Conservation (phyloP, 1,140 invertebrate species). For the Cardiocondyla obscurior region DNA sequence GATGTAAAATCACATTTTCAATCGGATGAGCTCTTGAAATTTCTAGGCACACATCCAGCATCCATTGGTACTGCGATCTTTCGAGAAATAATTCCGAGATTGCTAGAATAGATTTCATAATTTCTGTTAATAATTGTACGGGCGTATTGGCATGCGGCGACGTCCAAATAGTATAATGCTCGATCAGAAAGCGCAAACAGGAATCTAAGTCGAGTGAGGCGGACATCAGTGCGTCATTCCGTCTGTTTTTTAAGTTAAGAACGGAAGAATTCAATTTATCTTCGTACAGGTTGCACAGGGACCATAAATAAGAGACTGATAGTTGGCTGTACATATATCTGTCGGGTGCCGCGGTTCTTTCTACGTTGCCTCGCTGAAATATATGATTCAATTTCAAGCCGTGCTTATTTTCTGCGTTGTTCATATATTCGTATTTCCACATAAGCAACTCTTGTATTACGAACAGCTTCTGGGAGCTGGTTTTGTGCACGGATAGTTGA, state of each 20-base stretch:
- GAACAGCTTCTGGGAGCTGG: constrained; percentile 77
- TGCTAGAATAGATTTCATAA: constrained; percentile 87
- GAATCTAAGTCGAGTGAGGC: constrained; percentile 92
- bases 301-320: constrained; percentile 83
- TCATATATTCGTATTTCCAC: constrained; percentile 78
- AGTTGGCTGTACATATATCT: constrained; percentile 85
- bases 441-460: constrained; percentile 77
- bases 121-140: constrained; percentile 87
- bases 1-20: constrained; percentile 90
- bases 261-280: constrained; percentile 79
- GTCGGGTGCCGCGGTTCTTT: constrained; percentile 68
- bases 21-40: constrained; percentile 86
- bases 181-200: constrained; percentile 93
- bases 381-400: constrained; percentile 76
- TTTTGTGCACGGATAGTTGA: constrained; percentile 80
- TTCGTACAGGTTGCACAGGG: constrained; percentile 78
- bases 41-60: constrained; percentile 88
- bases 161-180: constrained; percentile 91
- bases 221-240: constrained; percentile 79
- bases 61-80: constrained; percentile 89
- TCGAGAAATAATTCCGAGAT: constrained; percentile 90
- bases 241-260: constrained; percentile 73
- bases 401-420: constrained; percentile 58
- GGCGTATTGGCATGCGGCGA: constrained; percentile 84
- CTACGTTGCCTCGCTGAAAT: constrained; percentile 80